Evolutionary conservation across 2,888 invertebrate genomes (phyloP).

Genomic region (Acronicta alni): DNA sequence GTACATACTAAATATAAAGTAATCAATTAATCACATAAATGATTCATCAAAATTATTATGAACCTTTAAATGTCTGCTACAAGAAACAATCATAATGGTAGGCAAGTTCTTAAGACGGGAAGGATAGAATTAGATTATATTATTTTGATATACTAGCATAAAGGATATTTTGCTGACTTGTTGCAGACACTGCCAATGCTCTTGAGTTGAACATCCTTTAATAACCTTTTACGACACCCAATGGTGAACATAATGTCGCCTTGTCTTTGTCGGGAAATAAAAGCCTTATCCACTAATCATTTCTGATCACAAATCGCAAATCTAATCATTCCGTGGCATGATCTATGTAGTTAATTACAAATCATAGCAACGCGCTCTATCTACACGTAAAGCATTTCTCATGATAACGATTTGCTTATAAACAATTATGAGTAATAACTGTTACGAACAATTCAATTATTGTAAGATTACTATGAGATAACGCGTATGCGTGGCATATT

Average conservation of each 20-base stretch:
- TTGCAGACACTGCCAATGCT: too few species aligned
- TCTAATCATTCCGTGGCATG: slow-evolving; percentile 30
- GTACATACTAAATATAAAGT: not conserved
- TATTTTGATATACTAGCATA: too few species aligned
- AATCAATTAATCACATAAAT: not conserved
- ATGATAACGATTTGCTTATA: slow-evolving; percentile 51
- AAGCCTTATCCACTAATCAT: slow-evolving; percentile 15
- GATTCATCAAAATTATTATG: too few species aligned
- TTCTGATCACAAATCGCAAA: slow-evolving; percentile 5
- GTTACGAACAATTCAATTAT: slow-evolving; percentile 29
- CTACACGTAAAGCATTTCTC: slow-evolving; percentile 35
- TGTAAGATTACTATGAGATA: slow-evolving; percentile 45
- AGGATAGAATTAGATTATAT: too few species aligned
- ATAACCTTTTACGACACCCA: too few species aligned
- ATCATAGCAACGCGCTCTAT: slow-evolving; percentile 38
- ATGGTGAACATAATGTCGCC: too few species aligned
- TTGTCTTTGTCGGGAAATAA: not conserved
- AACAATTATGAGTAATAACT: slow-evolving; percentile 53
- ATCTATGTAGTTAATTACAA: slow-evolving; percentile 45
- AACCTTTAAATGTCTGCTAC: too few species aligned
- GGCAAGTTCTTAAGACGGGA: too few species aligned
- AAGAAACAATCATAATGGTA: too few species aligned
- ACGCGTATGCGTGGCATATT: slow-evolving; percentile 41
- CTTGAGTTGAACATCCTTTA: too few species aligned
- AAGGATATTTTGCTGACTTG: too few species aligned